phyloP scores from a whole-genome alignment of 2,113 vertebrate species.

The Cyprinodon brontotheroides region DNA sequence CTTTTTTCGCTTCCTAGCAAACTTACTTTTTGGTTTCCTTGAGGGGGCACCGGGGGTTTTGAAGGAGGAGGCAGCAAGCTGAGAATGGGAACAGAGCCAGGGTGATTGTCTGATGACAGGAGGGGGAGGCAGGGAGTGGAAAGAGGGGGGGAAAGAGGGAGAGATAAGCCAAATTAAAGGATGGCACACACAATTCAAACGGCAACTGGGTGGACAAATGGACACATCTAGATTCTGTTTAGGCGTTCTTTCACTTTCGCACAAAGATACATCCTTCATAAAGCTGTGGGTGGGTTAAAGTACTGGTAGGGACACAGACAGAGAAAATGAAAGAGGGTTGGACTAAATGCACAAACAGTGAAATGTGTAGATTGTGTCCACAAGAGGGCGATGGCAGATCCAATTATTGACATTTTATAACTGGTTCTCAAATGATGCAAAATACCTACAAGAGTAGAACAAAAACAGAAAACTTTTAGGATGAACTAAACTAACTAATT shows the following conservation, averaged over 20 bases:
- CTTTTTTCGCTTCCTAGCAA: constrained; percentile 2
- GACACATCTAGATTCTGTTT: neutral
- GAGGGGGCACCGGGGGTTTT: constrained; percentile 77
- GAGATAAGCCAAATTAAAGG: constrained; percentile 57
- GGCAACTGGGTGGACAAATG: constrained; percentile 39
- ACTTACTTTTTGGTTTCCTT: constrained; percentile 86
- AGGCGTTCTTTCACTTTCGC: neutral
- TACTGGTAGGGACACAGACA: constrained; percentile 9
- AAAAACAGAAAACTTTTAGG: too few relatives aligned
- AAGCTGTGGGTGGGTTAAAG: constrained; percentile 9
- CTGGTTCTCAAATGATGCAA: neutral
- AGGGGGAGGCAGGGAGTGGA: constrained; percentile 37
- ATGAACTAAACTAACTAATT: too few relatives aligned
- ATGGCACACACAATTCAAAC: constrained; percentile 47
- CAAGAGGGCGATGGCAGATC: constrained; percentile 55
- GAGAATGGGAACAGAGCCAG: constrained; percentile 83
- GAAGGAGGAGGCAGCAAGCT: constrained; percentile 82
- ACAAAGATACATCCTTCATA: constrained; percentile 23
- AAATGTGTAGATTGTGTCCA: constrained; percentile 31
- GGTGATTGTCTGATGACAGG: constrained; percentile 80
- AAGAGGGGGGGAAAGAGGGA: constrained; percentile 23
- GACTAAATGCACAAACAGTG: constrained; percentile 25
- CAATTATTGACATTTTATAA: constrained; percentile 1
- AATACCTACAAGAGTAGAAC: neutral
- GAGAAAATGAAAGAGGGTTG: constrained; percentile 12